A percentile compares a stretch with the other conserved stretches of the same genome.
Conservation (phyloP, 1,140 invertebrate genomes). For the Drosophila ananassae region DNA sequence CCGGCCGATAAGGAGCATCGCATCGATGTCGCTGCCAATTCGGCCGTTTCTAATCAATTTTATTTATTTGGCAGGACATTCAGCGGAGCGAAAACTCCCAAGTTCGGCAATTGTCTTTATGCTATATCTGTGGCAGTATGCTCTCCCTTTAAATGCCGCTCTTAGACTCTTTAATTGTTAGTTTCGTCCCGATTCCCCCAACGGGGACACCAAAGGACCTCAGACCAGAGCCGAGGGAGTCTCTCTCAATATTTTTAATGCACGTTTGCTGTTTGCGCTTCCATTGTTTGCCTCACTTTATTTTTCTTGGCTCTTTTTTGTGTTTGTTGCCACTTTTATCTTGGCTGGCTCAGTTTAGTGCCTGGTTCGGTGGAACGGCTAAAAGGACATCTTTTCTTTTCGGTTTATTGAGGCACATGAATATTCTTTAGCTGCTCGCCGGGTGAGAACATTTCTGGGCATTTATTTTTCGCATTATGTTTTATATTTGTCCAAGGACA, state of each 20-base stretch:
- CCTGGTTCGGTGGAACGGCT: constrained; percentile 16
- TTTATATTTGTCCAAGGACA: constrained; percentile 55
- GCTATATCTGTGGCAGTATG: constrained; percentile 6
- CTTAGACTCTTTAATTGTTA: constrained; percentile 60
- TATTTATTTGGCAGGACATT: constrained; percentile 58
- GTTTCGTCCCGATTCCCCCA: constrained; percentile 39
- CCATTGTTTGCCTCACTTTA: constrained; percentile 40
- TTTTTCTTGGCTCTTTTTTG: constrained; percentile 21
- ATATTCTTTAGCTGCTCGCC: constrained; percentile 65
- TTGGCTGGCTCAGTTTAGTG: constrained; percentile 51
- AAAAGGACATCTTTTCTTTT: constrained; percentile 74
- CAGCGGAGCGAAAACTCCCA: constrained; percentile 25
- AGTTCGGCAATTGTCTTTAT: constrained; percentile 15
- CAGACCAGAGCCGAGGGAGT: constrained; percentile 1
- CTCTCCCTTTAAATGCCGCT: constrained; percentile 53
- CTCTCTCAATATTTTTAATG: constrained; percentile 72
- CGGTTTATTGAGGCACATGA: constrained; percentile 79
- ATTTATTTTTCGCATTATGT: constrained; percentile 49
- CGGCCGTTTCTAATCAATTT: constrained; percentile 68
- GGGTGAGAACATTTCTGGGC: constrained; percentile 31
- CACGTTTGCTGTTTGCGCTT: constrained; percentile 66
- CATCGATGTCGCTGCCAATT: constrained; percentile 14
- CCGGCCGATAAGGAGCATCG: constrained; percentile 66
- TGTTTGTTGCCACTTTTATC: constrained; percentile 33
- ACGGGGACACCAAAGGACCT: not conserved